Percentiles rank a stretch among this genome's conserved stretches.
Evolutionary conservation across 1,140 invertebrate species (phyloP).

Genomic region (Heliconius hermathena): DNA sequence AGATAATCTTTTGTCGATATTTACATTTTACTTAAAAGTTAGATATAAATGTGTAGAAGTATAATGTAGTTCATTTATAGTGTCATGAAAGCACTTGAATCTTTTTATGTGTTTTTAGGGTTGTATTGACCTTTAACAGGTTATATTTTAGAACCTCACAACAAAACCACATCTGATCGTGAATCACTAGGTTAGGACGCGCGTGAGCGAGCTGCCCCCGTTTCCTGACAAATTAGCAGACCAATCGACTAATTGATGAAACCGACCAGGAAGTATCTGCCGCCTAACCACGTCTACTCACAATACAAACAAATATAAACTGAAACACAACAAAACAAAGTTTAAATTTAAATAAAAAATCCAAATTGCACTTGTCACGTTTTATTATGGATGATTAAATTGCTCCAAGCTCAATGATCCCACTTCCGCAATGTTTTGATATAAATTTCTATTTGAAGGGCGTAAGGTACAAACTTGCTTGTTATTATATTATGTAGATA

Average conservation of each 20-base stretch:
- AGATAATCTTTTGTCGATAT: no score
- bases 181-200: constrained; percentile 51
- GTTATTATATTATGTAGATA: constrained; percentile 38
- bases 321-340: constrained; percentile 26
- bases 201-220: constrained; percentile 66
- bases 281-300: constrained; percentile 46
- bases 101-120: constrained; percentile 10
- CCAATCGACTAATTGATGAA: constrained; percentile 74
- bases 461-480: constrained; percentile 46
- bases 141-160: constrained; percentile 29
- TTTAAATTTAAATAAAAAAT: constrained; percentile 30
- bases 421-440: constrained; percentile 57
- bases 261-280: constrained; percentile 71
- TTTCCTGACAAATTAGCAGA: constrained; percentile 75
- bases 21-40: no score
- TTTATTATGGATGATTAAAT: constrained; percentile 54
- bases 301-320: constrained; percentile 28
- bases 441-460: constrained; percentile 41
- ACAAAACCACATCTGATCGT: constrained; percentile 36
- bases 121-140: background rate
- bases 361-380: constrained; percentile 45
- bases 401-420: constrained; percentile 77
- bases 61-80: no score
- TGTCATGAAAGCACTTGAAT: no score
- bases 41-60: no score